Base-by-base conservation (phyloP, 2,888 invertebrate genomes). In the Pemphredon lugubris region DNA sequence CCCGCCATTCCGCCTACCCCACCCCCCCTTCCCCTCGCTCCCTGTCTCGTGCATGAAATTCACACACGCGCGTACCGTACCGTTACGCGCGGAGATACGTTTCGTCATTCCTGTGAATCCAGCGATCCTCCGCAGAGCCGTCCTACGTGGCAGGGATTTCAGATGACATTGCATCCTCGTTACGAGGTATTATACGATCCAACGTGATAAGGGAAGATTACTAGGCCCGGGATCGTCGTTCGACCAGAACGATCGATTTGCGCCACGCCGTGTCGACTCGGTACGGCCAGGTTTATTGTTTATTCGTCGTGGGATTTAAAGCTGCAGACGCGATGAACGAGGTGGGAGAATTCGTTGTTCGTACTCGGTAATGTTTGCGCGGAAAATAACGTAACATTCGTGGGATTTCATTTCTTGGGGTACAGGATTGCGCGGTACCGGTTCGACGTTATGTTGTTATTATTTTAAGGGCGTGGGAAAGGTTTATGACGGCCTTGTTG, bases 161-260 rank as follows among this genome's bases (percentile, higher is more conserved):
- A 65, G 79, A 66, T 70, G 68, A 79, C 81, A 79, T 83, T 81
- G 82, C 79, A 80, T 81, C 75, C 83, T 83, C 79, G 83, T 82
- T 82, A 80, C 79, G 57, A 67, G 77, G 75, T 69, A 80, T 82
- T 81, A 81, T 63, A 66, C 74, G 75, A 73, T 75, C 73, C 68
- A 53, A 66, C 45, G 54, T 70, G 71, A 77, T 76, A 83, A 79
- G 73, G 69, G 74, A 75, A 75, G 73, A 71, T 79, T 80, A 73
- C 55, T 69, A 40, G 18, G n/a, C 23, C 9, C 11, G 48, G 72
- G 64, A 73, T 72, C 73, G 64, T 65, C 59, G 73, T 66, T 57
- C 37, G 51, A 58, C 14, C 51, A 34, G 53, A 64, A 32, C 54
- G 45, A 55, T 39, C 45, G 59, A 18, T 18, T 6, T n/a, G 30